Percentiles rank a stretch among this genome's conserved stretches.
Evolutionary conservation across 64 coral and sea anemone genomes (phyloP).

Genomic region (Pocillopora damicornis): DNA sequence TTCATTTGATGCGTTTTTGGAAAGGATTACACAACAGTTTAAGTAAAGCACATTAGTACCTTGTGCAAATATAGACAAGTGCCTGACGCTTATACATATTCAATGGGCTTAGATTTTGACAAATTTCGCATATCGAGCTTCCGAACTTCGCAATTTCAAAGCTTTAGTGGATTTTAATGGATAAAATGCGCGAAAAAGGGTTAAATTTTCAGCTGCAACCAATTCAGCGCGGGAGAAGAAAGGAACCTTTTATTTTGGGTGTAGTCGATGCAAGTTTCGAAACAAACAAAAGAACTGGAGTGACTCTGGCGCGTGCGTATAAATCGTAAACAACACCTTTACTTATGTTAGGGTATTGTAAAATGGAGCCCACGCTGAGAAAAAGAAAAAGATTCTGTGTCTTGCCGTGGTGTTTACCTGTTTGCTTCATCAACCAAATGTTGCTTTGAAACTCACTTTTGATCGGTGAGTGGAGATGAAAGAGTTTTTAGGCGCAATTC

Average conservation of each 20-base stretch:
- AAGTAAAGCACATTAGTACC: constrained; percentile 1
- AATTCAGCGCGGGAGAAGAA: neutral
- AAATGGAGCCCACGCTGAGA: neutral
- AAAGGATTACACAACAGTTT: neutral
- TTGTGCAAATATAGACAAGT: constrained; percentile 17
- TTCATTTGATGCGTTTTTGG: neutral
- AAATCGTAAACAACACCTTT: neutral
- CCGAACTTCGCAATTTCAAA: neutral
- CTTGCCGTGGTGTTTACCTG: constrained; percentile 1
- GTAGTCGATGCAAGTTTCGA: neutral
- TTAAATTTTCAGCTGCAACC: neutral
- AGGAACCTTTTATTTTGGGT: neutral
- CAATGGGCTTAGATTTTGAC: neutral
- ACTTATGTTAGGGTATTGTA: neutral
- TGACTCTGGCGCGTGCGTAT: constrained; percentile 6
- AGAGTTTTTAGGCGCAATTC: neutral
- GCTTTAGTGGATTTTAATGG: neutral
- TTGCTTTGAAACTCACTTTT: constrained; percentile 24
- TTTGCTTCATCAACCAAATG: constrained; percentile 19
- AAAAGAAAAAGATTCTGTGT: neutral
- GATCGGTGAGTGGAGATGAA: constrained; percentile 2
- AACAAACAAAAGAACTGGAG: constrained; percentile 24
- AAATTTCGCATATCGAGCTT: neutral
- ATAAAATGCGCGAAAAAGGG: neutral
- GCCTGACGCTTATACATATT: constrained; percentile 39